phyloP scores from a whole-genome alignment of 2,113 vertebrate species.

The Trachemys scripta region DNA sequence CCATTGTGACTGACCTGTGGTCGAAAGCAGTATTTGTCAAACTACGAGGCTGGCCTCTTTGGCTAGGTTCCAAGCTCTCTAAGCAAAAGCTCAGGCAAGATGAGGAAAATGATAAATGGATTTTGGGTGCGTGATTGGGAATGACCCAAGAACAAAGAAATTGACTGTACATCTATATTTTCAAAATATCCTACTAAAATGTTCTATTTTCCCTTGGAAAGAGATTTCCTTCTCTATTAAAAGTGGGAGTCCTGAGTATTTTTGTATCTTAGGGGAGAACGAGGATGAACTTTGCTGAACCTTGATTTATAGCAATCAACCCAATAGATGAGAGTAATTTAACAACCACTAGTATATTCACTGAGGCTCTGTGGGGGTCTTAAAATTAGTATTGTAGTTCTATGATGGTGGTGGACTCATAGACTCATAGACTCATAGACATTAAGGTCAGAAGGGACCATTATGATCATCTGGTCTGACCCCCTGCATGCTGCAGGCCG shows the following conservation, averaged over 20 bases:
- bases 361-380: not conserved
- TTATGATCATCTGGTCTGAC: no score
- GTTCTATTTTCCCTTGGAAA: not conserved
- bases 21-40: not conserved
- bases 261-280: not conserved
- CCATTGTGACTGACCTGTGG: not conserved
- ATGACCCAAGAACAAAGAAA: not conserved
- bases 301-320: not conserved
- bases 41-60: not conserved
- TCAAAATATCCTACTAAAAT: fast-evolving
- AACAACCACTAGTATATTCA: not conserved
- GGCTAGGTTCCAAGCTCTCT: not conserved
- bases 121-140: not conserved
- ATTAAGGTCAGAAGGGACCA: no score
- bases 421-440: no score
- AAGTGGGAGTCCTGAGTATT: not conserved
- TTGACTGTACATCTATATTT: not conserved
- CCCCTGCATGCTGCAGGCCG: no score
- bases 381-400: not conserved
- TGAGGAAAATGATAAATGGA: not conserved
- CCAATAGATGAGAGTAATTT: not conserved
- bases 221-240: not conserved
- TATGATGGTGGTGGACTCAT: not conserved
- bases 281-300: not conserved
- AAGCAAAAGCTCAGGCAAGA: not conserved